phyloP scores from a whole-genome alignment of 2,888 invertebrate species.

The Athalia circularis region DNA sequence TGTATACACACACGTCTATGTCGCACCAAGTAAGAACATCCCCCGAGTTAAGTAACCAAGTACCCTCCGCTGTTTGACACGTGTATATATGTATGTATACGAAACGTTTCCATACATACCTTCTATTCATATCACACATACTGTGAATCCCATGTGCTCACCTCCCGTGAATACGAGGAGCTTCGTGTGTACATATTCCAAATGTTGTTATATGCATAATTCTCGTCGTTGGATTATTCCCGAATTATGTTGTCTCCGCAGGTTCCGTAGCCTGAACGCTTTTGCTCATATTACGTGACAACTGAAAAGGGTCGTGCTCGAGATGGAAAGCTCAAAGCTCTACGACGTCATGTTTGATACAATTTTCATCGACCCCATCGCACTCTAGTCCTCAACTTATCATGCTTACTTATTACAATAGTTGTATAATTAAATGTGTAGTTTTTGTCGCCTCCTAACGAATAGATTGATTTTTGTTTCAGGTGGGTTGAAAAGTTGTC shows the following conservation, averaged over 20 bases:
- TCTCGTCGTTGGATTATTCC: constrained; percentile 6
- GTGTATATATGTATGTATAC: constrained; percentile 28
- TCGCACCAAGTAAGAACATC: neutral
- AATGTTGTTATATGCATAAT: neutral
- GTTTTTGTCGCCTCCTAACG: too few relatives aligned
- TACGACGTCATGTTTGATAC: neutral
- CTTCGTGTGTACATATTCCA: neutral
- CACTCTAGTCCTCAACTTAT: neutral
- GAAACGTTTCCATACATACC: neutral
- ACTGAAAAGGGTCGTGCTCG: neutral
- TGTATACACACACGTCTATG: constrained; percentile 41
- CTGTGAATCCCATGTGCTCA: neutral
- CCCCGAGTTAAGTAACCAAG: constrained; percentile 39
- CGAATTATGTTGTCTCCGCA: constrained; percentile 19
- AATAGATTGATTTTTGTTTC: too few relatives aligned
- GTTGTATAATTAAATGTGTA: too few relatives aligned
- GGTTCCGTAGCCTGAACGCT: constrained; percentile 19
- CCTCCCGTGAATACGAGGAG: neutral
- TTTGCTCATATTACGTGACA: constrained; percentile 27
- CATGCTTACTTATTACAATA: neutral
- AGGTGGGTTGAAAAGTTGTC: too few relatives aligned
- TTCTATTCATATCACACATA: neutral
- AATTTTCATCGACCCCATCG: neutral
- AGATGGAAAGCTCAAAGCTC: constrained; percentile 2
- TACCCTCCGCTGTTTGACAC: constrained; percentile 42